Conservation (phyloP, 2,113 vertebrate genomes). For the Pelobates fuscus region DNA sequence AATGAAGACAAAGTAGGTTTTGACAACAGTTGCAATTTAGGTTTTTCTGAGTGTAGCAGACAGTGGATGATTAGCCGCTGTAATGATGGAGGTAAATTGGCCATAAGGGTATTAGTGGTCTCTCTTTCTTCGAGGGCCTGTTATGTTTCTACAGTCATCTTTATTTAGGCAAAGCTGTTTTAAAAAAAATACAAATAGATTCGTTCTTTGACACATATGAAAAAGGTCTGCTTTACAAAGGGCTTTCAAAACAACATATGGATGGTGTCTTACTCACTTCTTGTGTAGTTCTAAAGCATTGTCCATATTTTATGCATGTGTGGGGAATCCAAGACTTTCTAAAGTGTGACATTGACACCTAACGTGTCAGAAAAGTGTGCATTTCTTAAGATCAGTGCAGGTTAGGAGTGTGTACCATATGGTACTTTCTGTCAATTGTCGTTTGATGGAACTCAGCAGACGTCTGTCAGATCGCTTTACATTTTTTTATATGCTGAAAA, state of each 20-base stretch:
- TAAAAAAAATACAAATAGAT: too few relatives aligned
- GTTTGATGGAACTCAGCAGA: neutral
- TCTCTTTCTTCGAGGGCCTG: neutral
- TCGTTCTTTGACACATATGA: neutral
- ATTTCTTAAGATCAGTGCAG: conserved; percentile 6
- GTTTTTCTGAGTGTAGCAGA: neutral
- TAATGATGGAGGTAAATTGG: neutral
- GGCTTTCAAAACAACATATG: neutral
- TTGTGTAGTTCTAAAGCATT: conserved; percentile 17
- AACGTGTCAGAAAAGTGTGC: conserved; percentile 3
- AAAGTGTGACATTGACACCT: neutral
- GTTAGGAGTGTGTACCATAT: conserved; percentile 6
- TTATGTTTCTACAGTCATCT: neutral
- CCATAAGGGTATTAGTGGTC: neutral
- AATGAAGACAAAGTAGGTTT: neutral
- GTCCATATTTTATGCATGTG: conserved; percentile 25
- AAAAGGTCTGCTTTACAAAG: neutral
- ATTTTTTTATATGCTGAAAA: neutral
- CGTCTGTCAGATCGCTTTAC: neutral
- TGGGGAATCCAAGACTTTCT: conserved; percentile 14
- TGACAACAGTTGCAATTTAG: neutral
- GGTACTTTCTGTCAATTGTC: conserved; percentile 5
- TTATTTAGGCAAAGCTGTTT: neutral
- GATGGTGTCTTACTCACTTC: neutral
- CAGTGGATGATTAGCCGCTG: neutral